These are phyloP conservation scores for Pseudanteris insignis DNA, from an alignment of 2,888 invertebrate genomes.

Conservation along the genomic window DNA sequence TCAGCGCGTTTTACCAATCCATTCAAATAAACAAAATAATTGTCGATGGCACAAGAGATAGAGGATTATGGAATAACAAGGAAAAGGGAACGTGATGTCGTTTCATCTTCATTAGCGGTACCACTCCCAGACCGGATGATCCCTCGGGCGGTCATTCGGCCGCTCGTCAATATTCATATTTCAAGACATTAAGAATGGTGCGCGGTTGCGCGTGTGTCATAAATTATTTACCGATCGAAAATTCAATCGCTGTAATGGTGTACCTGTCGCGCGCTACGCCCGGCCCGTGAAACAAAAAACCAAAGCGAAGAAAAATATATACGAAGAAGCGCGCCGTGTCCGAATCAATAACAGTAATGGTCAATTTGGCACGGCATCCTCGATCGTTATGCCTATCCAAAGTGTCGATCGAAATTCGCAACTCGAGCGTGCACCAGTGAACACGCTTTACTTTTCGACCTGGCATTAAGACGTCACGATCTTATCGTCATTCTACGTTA, in stretches of 20 bases:
- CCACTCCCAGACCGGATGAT: slow-evolving; percentile 32
- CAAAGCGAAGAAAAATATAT: neutral
- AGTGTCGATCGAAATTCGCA: slow-evolving; percentile 29
- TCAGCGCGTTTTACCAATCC: too few relatives aligned
- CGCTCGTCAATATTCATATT: slow-evolving; percentile 39
- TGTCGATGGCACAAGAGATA: too few relatives aligned
- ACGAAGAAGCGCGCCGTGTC: slow-evolving; percentile 8
- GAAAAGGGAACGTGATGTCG: slow-evolving; percentile 9
- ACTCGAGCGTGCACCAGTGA: slow-evolving; percentile 17
- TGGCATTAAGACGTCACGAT: slow-evolving; percentile 25
- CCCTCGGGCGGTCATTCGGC: slow-evolving; percentile 18
- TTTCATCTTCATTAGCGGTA: slow-evolving; percentile 35
- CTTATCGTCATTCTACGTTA: slow-evolving; percentile 21
- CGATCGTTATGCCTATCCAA: slow-evolving; percentile 31
- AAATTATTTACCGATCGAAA: slow-evolving; percentile 46
- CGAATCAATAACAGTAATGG: slow-evolving; percentile 43
- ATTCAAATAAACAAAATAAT: too few relatives aligned
- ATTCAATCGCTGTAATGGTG: slow-evolving; percentile 51
- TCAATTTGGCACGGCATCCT: slow-evolving; percentile 32
- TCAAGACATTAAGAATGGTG: slow-evolving; percentile 36
- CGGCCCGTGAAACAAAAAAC: slow-evolving; percentile 18
- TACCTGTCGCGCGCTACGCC: slow-evolving; percentile 23
- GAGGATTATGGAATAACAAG: too few relatives aligned
- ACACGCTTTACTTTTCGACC: slow-evolving; percentile 11
- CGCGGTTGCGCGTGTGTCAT: slow-evolving; percentile 38